Evolutionary conservation across 2,797 vertebrate genomes (phyloP).

Genomic region (Anguilla anguilla): DNA sequence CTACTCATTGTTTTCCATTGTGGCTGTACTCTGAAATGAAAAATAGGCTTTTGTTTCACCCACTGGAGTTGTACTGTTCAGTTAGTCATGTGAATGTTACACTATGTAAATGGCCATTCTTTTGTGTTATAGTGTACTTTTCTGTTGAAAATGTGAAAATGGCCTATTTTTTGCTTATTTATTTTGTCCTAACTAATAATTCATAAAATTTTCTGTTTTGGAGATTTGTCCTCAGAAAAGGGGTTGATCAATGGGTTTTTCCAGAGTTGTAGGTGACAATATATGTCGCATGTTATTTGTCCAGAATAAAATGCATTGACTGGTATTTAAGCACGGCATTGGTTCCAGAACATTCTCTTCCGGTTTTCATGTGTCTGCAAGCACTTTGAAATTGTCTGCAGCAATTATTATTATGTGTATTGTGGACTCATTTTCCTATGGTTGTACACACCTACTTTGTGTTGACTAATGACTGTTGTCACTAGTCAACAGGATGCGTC

Average conservation of each 20-base stretch:
- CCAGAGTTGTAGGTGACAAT: not conserved
- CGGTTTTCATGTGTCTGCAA: not conserved
- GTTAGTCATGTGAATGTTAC: not conserved
- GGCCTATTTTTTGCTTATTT: not conserved
- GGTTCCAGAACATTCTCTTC: not conserved
- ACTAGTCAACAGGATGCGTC: not conserved
- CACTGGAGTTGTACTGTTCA: not conserved
- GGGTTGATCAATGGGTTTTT: not conserved
- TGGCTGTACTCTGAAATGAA: not conserved
- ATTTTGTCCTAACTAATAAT: not conserved
- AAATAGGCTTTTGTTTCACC: not conserved
- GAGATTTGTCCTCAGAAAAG: not conserved
- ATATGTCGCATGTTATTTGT: not conserved
- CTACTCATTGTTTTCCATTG: not conserved
- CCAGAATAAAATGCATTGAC: not conserved
- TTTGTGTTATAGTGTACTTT: not conserved
- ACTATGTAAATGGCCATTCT: not conserved
- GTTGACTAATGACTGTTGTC: not conserved
- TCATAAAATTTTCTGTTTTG: not conserved
- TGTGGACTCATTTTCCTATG: not conserved
- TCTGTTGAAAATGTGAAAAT: not conserved
- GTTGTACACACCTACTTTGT: not conserved
- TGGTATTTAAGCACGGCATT: not conserved
- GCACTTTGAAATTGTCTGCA: not conserved
- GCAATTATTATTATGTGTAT: not conserved